Evolutionary conservation across 2,113 vertebrate genomes (phyloP).

Genomic region (Scomber colias): DNA sequence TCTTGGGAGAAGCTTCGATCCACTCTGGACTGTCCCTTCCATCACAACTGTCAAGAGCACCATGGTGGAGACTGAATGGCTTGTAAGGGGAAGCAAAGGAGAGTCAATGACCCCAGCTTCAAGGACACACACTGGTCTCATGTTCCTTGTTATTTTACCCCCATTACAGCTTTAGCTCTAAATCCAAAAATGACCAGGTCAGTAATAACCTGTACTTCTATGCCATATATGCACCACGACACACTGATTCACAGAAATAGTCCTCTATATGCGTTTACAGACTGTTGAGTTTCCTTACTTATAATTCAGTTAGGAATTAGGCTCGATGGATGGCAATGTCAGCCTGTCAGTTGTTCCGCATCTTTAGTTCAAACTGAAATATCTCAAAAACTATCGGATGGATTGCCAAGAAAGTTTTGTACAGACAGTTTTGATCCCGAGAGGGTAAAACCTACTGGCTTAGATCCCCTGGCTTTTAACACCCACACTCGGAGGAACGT

Average conservation of each 20-base stretch:
- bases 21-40: slow-evolving; percentile 15
- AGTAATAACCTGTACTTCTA: slow-evolving; percentile 4
- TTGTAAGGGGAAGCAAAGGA: slow-evolving; percentile 1
- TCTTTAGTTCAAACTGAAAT: too few relatives aligned
- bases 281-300: not conserved
- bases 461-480: too few relatives aligned
- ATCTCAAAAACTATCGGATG: too few relatives aligned
- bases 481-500: too few relatives aligned
- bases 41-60: slow-evolving; percentile 27
- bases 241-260: not conserved
- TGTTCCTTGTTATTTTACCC: slow-evolving; percentile 11
- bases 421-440: too few relatives aligned
- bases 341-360: too few relatives aligned
- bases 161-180: not conserved
- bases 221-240: not conserved
- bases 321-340: too few relatives aligned
- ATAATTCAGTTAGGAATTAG: not conserved
- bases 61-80: not conserved
- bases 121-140: not conserved
- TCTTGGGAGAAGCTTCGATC: slow-evolving; percentile 27
- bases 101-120: not conserved
- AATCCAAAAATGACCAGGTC: slow-evolving; percentile 32
- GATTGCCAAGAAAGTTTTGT: too few relatives aligned
- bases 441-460: too few relatives aligned
- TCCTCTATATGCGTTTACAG: not conserved